Percentiles rank a stretch among this genome's conserved stretches.
phyloP scores from a whole-genome alignment of 2,113 vertebrate genomes.

The Scytalopus superciliaris region DNA sequence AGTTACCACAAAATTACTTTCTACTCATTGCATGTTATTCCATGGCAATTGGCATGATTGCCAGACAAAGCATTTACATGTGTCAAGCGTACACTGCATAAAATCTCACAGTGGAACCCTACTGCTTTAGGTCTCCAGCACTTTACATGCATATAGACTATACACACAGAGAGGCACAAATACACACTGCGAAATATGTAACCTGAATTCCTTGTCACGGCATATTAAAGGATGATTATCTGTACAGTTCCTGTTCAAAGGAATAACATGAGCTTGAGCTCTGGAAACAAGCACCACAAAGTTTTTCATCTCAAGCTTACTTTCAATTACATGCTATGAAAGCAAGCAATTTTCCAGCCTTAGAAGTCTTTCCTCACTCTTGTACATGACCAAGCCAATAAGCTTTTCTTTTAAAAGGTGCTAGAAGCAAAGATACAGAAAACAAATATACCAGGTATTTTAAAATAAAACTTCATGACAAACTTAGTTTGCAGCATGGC shows the following conservation, averaged over 20 bases:
- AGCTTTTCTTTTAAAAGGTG: background rate
- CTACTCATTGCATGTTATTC: background rate
- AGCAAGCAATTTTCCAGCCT: background rate
- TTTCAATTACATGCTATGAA: background rate
- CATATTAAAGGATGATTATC: background rate
- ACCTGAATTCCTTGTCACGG: background rate
- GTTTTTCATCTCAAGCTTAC: background rate
- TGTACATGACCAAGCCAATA: background rate
- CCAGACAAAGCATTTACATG: background rate
- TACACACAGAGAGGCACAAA: background rate
- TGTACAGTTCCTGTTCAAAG: background rate
- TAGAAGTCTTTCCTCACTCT: background rate
- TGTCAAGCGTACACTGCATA: background rate
- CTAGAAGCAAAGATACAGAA: background rate
- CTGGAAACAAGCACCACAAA: background rate
- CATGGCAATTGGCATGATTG: background rate
- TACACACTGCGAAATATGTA: background rate
- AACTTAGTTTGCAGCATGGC: background rate
- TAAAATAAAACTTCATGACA: background rate
- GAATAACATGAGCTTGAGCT: background rate
- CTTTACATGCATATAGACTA: background rate
- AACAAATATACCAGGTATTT: background rate
- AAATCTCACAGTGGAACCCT: background rate
- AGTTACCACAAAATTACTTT: conserved; percentile 21
- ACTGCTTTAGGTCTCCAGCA: background rate